Percentiles rank a stretch among this genome's conserved stretches.
Evolutionary conservation across 2,888 invertebrate species (phyloP).

Genomic region (Aphrophora alni): DNA sequence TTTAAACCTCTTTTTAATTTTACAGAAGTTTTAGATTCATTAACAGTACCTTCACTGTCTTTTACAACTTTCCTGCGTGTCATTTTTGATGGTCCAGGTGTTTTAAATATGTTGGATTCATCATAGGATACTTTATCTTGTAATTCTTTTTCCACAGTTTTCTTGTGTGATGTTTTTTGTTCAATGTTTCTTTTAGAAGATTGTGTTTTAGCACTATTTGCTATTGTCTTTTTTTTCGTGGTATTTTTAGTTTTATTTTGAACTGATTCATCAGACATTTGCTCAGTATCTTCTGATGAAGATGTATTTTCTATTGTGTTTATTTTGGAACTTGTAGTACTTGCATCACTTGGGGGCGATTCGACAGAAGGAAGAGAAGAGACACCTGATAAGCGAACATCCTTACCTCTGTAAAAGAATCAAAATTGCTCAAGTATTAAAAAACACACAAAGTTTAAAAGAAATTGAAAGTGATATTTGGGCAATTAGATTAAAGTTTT

Average conservation of each 20-base stretch:
- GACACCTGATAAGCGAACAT: background rate
- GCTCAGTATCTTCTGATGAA: background rate
- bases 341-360: background rate
- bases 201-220: background rate
- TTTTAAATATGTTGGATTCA: background rate
- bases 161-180: background rate
- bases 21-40: background rate
- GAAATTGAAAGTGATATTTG: too few relatives aligned
- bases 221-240: background rate
- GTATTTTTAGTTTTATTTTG: background rate
- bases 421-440: too few relatives aligned
- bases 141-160: background rate
- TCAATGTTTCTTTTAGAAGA: too few relatives aligned
- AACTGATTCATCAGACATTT: background rate
- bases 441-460: too few relatives aligned
- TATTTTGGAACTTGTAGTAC: background rate
- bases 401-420: background rate
- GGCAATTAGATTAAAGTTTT: too few relatives aligned
- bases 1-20: background rate
- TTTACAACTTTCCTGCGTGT: background rate
- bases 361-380: background rate
- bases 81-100: background rate
- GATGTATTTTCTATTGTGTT: background rate
- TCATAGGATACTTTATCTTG: background rate
- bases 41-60: background rate